Evolutionary conservation across 2,888 invertebrate genomes (phyloP).

Genomic region (Ophion slaviceki): DNA sequence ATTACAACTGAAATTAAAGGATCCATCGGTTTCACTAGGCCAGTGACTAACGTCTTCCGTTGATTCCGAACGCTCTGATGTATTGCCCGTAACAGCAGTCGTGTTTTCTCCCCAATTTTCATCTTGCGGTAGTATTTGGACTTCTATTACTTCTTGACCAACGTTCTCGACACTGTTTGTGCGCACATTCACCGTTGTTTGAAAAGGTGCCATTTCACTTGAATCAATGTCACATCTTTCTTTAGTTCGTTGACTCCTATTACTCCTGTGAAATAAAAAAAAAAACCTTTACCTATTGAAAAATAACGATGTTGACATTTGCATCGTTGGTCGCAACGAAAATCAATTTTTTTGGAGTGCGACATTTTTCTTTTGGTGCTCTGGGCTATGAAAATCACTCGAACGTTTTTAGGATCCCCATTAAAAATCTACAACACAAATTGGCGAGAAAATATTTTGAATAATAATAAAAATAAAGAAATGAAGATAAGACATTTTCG

Average conservation of each 20-base stretch:
- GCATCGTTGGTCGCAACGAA: too few relatives aligned
- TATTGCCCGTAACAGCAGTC: constrained; percentile 98
- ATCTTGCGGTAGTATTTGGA: constrained; percentile 97
- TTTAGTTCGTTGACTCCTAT: constrained; percentile 87
- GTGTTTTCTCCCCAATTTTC: constrained; percentile 99
- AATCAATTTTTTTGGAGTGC: too few relatives aligned
- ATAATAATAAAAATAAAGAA: too few relatives aligned
- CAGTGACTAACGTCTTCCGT: constrained; percentile 95
- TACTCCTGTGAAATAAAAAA: constrained; percentile 84
- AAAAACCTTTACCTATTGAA: neutral
- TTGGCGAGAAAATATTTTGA: too few relatives aligned
- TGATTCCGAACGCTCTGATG: constrained; percentile 97
- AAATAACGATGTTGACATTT: too few relatives aligned
- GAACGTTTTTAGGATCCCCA: too few relatives aligned
- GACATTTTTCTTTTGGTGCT: too few relatives aligned
- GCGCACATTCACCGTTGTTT: constrained; percentile 91
- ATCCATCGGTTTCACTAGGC: constrained; percentile 90
- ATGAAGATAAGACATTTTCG: too few relatives aligned
- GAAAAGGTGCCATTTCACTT: constrained; percentile 92
- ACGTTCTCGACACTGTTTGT: constrained; percentile 89
- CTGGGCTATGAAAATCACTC: too few relatives aligned
- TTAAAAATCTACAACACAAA: too few relatives aligned
- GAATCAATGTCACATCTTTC: constrained; percentile 86
- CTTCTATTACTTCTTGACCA: constrained; percentile 97
- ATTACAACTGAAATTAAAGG: constrained; percentile 90